These are phyloP conservation scores for Callopanchax toddi DNA, from an alignment of 2,113 vertebrate species.

Conservation along the genomic window DNA sequence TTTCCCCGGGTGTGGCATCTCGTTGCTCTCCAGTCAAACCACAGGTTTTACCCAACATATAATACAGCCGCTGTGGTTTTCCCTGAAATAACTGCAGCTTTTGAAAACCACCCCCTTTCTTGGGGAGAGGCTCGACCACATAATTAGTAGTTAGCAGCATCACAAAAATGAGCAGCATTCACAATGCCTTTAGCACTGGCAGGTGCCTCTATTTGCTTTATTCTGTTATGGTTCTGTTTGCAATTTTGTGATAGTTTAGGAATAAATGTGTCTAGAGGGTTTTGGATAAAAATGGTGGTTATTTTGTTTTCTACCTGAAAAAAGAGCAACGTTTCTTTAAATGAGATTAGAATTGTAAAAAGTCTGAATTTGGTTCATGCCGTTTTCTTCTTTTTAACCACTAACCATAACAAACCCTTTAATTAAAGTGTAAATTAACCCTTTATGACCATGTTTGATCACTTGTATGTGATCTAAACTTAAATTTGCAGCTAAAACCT, in stretches of 20 bases:
- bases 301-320: too few relatives aligned
- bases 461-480: too few relatives aligned
- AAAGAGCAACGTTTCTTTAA: too few relatives aligned
- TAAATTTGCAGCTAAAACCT: too few relatives aligned
- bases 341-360: too few relatives aligned
- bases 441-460: too few relatives aligned
- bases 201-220: conserved; percentile 47
- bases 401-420: too few relatives aligned
- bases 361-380: too few relatives aligned
- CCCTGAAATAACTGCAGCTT: conserved; percentile 76
- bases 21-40: conserved; percentile 55
- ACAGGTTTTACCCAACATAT: conserved; percentile 70
- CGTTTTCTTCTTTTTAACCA: too few relatives aligned
- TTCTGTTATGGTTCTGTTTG: not conserved
- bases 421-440: too few relatives aligned
- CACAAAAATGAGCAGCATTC: conserved; percentile 36
- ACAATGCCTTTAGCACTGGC: conserved; percentile 51
- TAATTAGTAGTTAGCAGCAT: conserved; percentile 70
- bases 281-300: not conserved
- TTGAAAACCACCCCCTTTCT: conserved; percentile 34
- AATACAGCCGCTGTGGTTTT: conserved; percentile 76
- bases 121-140: conserved; percentile 73
- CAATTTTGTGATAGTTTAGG: not conserved
- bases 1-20: conserved; percentile 72
- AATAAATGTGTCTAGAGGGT: not conserved